These are phyloP conservation scores for Notiomystis cincta DNA, from an alignment of 2,113 vertebrate species.

Conservation along the genomic window DNA sequence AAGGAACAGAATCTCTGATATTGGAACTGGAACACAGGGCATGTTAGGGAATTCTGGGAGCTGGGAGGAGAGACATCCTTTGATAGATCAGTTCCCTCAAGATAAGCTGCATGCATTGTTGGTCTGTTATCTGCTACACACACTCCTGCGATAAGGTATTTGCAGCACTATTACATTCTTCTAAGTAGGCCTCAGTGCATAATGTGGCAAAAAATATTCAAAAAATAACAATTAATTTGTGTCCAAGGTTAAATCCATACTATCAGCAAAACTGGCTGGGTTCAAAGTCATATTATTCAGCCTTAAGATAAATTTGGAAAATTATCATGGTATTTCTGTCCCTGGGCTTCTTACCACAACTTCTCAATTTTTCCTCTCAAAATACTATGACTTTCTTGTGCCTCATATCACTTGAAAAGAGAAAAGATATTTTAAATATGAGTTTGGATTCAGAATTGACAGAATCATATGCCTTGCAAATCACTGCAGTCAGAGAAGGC, in stretches of 20 bases:
- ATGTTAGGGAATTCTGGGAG: not conserved
- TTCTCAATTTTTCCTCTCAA: not conserved
- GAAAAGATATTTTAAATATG: not conserved
- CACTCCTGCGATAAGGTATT: not conserved
- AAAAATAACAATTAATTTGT: not conserved
- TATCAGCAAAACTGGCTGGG: not conserved
- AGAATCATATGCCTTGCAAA: not conserved
- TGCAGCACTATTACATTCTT: not conserved
- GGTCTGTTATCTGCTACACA: not conserved
- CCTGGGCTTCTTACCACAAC: not conserved
- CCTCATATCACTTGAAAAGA: not conserved
- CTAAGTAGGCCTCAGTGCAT: not conserved
- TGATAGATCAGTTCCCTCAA: not conserved
- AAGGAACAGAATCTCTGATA: not conserved
- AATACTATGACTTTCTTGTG: not conserved
- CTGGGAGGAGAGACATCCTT: not conserved
- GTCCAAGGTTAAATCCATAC: not conserved
- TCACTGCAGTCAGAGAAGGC: not conserved
- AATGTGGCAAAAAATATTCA: not conserved
- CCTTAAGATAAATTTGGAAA: not conserved
- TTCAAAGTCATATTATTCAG: not conserved
- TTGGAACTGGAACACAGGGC: not conserved
- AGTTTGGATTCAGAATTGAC: not conserved
- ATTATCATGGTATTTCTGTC: not conserved
- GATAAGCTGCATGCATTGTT: not conserved